A percentile compares a stretch with the other conserved stretches of the same genome.
These are phyloP conservation scores for Champsocephalus gunnari DNA, from an alignment of 2,797 vertebrate species.

Conservation along the genomic window DNA sequence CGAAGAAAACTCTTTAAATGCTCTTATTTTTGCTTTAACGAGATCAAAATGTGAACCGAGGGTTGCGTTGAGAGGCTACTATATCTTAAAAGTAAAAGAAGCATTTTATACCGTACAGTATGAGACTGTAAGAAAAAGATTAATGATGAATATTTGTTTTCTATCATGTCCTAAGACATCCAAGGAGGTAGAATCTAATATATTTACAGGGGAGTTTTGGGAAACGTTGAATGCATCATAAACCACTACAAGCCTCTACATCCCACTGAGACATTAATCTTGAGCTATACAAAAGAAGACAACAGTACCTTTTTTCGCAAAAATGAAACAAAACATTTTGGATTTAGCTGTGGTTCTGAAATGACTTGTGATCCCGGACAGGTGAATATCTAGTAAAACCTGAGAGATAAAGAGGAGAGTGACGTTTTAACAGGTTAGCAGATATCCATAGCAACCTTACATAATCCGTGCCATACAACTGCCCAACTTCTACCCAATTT, in stretches of 20 bases:
- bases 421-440: conserved; percentile 4
- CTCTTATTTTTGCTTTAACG: conserved; percentile 41
- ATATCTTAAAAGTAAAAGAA: conserved; percentile 3
- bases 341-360: conserved; percentile 35
- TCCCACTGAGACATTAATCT: not conserved
- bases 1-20: conserved; percentile 52
- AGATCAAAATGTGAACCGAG: conserved; percentile 55
- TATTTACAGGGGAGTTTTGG: no score
- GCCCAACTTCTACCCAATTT: conserved; percentile 7
- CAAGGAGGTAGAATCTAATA: conserved; percentile 23
- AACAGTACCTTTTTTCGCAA: conserved; percentile 2
- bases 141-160: conserved; percentile 24
- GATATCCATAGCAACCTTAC: conserved; percentile 11
- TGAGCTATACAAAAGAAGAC: not conserved
- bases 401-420: not conserved
- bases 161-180: conserved; percentile 25
- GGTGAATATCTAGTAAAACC: conserved; percentile 30
- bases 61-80: conserved; percentile 11
- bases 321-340: conserved; percentile 9
- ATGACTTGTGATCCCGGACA: not conserved
- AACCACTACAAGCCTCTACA: not conserved
- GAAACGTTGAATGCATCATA: not conserved
- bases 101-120: not conserved
- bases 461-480: not conserved
- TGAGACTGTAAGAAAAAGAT: not conserved